Evolutionary conservation across 2,797 vertebrate species (phyloP), one percentile per base, ranked within the genome.

Genomic region (Pitangus sulphuratus): DNA sequence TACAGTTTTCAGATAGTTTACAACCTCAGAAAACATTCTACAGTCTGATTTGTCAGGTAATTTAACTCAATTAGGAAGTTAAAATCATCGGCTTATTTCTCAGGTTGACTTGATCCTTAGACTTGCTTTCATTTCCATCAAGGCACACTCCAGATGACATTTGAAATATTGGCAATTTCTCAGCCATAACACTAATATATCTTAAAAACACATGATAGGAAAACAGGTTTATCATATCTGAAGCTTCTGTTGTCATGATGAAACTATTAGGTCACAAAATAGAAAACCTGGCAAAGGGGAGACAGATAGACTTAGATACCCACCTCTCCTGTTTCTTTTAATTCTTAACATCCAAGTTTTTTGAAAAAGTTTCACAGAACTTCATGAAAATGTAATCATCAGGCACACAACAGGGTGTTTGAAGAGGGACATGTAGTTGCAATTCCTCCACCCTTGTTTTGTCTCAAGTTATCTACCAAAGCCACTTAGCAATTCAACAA

Each of bases 81-180:
- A 88, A 77, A 85, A 86, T 94, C 77, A 82, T 6, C 87, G 45
- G 42, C 69, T 87, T 89, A 78, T 68, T 96, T 93, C 95, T 95
- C 90, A 84, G 42, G 58, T 64, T 88, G 94, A 89, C 78, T 87
- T 93, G 77, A 94, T 85, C 90, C 94, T 94, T 78, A 77, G 86
- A 96, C 74, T 88, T 95, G 75, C 65, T 96, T 96, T 93, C 79
- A 86, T 89, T 42, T 80, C 80, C 45, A 64, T 18, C 11, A 35
- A 57, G 54, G 30, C 22, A 86, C 8, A 16, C 11, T 57, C 17
- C 58, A n/a, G n/a, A 58, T 57, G 26, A 25, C 15, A 71, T n/a
- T 2, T 71, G 37, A 57, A 86, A 48, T 35, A 66, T 1, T 8
- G 28, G 39, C 33, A 69, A 33, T 57, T 87, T 47, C 17, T 69